Evolutionary conservation across 2,797 vertebrate genomes (phyloP), one percentile per base, ranked within the genome.

Genomic region (Gambusia yucatana): DNA sequence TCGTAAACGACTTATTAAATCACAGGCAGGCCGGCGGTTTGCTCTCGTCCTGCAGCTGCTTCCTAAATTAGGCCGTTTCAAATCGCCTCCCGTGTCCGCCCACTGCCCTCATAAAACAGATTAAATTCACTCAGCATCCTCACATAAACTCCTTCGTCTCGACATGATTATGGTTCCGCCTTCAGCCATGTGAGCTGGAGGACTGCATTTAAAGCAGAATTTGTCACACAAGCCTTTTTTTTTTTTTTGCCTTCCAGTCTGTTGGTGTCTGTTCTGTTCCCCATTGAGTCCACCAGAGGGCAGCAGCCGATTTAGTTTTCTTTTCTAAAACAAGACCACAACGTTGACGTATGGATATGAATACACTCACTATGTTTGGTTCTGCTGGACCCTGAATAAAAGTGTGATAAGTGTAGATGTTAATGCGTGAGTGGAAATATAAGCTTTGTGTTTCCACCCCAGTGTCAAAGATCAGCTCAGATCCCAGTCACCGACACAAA

Each of bases 61-160:
- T 88, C 89, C 78, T 77, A 78, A 91, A 84, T 87, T 85, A 91
- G 77, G 80, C 83, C 55, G 22, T 86, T 83, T 82, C 86, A 73
- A 87, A 89, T 90, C 65, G 13, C 79, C 77, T 50, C 8, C 84
- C 33, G 44, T 61, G 70, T 80, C 82, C 76, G 1, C 80, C 83
- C 74, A 44, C 73, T n/a, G 30, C 14, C 33, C 73, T 33, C 44
- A 46, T 52, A 72, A 76, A 57, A 76, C 77, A 84, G 83, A 88
- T 88, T 85, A 77, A 79, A 82, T 84, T 74, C 77, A 46, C 41
- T 82, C 70, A 55, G 78, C 76, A 75, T 83, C 77, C 79, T 82
- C 77, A 81, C 39, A 77, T 25, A 52, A 79, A 61, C 61, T 77
- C 77, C 39, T 41, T 63, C 74, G 71, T 76, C 79, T 75, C 44